Conservation (phyloP, 1,140 invertebrate species). For the Littorina saxatilis region DNA sequence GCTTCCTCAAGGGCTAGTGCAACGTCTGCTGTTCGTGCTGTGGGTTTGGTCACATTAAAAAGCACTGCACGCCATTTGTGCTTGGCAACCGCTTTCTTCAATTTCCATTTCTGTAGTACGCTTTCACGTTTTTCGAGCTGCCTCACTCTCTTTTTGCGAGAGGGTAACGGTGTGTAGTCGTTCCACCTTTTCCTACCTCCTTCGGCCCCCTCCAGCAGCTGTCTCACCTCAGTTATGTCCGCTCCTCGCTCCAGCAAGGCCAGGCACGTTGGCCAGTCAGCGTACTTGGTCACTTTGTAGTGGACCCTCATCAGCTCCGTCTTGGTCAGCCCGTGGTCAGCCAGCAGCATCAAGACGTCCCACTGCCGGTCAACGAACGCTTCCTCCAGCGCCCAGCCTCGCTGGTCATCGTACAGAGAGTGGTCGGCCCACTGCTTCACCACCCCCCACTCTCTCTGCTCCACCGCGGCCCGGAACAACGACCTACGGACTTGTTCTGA, state of each 20-base stretch:
- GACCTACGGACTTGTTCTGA: neutral
- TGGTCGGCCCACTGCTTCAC: constrained; percentile 11
- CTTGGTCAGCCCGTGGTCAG: too few relatives aligned
- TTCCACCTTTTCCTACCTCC: neutral
- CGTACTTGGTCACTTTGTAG: constrained; percentile 4
- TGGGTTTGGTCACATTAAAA: neutral
- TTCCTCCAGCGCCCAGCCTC: neutral
- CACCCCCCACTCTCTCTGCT: neutral
- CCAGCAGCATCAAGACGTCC: neutral
- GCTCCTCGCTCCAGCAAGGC: neutral
- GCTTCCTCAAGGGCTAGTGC: neutral
- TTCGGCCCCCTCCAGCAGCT: neutral
- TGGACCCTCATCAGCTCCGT: too few relatives aligned
- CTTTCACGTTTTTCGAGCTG: neutral
- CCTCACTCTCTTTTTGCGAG: neutral
- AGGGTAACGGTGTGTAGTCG: neutral
- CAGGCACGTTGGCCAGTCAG: neutral
- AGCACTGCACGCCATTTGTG: neutral
- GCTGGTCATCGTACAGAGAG: constrained; percentile 4
- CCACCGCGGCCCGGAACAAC: constrained; percentile 9
- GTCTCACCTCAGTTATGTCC: neutral
- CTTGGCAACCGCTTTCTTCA: neutral
- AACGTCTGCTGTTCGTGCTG: neutral
- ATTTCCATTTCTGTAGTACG: neutral
- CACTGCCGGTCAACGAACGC: constrained; percentile 6